phyloP scores from a whole-genome alignment of 2,797 vertebrate genomes.

The Pseudomugil tenellus region DNA sequence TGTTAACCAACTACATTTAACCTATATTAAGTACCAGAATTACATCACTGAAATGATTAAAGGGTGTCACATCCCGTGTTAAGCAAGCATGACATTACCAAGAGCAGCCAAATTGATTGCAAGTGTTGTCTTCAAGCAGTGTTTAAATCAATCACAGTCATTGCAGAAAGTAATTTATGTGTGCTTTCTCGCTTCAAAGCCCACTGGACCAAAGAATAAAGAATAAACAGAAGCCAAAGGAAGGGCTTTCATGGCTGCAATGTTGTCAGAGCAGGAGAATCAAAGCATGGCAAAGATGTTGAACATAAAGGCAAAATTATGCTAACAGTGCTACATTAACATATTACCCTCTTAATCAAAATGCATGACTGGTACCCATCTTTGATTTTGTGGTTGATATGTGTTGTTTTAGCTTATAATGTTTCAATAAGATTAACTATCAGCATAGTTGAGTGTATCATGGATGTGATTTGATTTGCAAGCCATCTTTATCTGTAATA shows the following conservation, averaged over 20 bases:
- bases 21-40: background rate
- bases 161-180: conserved; percentile 68
- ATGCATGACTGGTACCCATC: conserved; percentile 52
- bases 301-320: conserved; percentile 77
- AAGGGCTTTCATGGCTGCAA: conserved; percentile 52
- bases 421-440: conserved; percentile 1
- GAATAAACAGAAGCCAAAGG: conserved; percentile 46
- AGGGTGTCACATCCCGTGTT: conserved; percentile 46
- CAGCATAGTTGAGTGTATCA: background rate
- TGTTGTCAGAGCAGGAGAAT: conserved; percentile 59
- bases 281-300: conserved; percentile 69
- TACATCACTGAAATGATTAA: conserved; percentile 42
- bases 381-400: conserved; percentile 50
- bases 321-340: conserved; percentile 80
- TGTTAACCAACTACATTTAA: background rate
- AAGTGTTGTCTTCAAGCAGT: conserved; percentile 69
- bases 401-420: conserved; percentile 11
- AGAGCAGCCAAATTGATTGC: conserved; percentile 62
- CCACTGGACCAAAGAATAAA: conserved; percentile 50
- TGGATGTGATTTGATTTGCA: conserved; percentile 12
- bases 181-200: conserved; percentile 74
- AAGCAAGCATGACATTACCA: conserved; percentile 72
- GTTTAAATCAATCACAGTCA: conserved; percentile 70
- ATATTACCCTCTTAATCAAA: conserved; percentile 80
- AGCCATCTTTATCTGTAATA: conserved; percentile 20